A percentile compares a stretch with the other conserved stretches of the same genome.
These are phyloP conservation scores for Achatina immaculata DNA, from an alignment of 1,140 invertebrate species.

Conservation along the genomic window DNA sequence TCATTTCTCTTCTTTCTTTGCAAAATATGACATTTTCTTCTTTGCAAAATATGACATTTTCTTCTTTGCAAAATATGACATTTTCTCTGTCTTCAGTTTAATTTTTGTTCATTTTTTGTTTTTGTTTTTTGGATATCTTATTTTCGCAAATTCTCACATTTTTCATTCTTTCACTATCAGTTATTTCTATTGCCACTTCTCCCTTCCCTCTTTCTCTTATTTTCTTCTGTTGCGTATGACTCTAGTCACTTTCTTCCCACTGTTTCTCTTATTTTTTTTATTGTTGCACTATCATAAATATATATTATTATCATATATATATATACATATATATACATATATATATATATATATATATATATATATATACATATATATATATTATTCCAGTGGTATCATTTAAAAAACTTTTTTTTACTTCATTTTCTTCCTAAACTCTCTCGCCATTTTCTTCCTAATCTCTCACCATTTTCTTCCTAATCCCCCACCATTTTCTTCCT, in stretches of 20 bases:
- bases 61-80: too few species aligned
- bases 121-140: too few species aligned
- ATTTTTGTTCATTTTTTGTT: too few species aligned
- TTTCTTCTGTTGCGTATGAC: slow-evolving; percentile 28
- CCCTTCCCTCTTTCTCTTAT: slow-evolving; percentile 21
- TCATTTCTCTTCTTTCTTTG: too few species aligned
- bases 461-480: neutral
- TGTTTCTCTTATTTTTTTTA: slow-evolving; percentile 36
- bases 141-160: too few species aligned
- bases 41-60: too few species aligned
- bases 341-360: slow-evolving; percentile 26
- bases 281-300: too few species aligned
- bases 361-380: slow-evolving; percentile 14
- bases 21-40: too few species aligned
- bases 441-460: neutral
- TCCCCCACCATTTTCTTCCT: neutral
- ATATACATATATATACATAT: slow-evolving; percentile 21
- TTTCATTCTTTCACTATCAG: too few species aligned
- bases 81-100: too few species aligned
- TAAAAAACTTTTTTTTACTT: neutral
- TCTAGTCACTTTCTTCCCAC: slow-evolving; percentile 31
- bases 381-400: neutral
- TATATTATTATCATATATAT: too few species aligned
- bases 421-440: neutral
- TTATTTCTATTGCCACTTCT: slow-evolving; percentile 10